Base-by-base conservation (phyloP, 2,888 invertebrate species). In the Arge pagana region DNA sequence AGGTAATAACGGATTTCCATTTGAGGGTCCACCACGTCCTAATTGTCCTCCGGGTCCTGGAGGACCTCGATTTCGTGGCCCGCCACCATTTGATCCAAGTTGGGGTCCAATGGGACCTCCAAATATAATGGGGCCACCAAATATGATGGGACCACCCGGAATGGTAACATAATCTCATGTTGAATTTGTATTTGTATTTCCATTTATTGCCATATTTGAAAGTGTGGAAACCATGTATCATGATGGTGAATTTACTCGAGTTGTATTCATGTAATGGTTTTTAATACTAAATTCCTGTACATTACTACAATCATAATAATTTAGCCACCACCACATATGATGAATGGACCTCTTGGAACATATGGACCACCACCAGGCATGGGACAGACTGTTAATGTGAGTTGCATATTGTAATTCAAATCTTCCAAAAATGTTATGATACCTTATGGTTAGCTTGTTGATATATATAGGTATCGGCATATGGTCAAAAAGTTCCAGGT, bases 31-130 rank as follows among this genome's bases (percentile, higher is more conserved):
- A 3, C 80, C 80, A 2, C 77, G 80, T 43, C 80, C 80, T 6
- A 76, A 77, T 50, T 73, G 74, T 48, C 77, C 77, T 1, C 72
- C 77, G 13, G 78, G 77, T 15, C 74, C 77, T 4, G 70, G 73
- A 0, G 77, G 77, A 15, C 74, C 78, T 10, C 69, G 79, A 23
- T 81, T 80, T 58, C 77, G 80, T 52, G 82, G 82, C 7, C 82
- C 82, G 3, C 83, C 85, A 6, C 83, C 80, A 7, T 84, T 81
- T 67, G 84, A 84, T 65, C 86, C 85, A 11, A 88, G 86, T 71
- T 89, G 88, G 88, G 87, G 85, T 10, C 85, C 85, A 79, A 85
- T 21, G 84, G 79, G 78, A 50, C 80, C 79, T 33, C 79, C 79
- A 6, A 75, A 74, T 52, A 67, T 70, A 56, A 72, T 72, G 72